phyloP scores from a whole-genome alignment of 1,140 invertebrate genomes.

The Dolichoris vasculosae region DNA sequence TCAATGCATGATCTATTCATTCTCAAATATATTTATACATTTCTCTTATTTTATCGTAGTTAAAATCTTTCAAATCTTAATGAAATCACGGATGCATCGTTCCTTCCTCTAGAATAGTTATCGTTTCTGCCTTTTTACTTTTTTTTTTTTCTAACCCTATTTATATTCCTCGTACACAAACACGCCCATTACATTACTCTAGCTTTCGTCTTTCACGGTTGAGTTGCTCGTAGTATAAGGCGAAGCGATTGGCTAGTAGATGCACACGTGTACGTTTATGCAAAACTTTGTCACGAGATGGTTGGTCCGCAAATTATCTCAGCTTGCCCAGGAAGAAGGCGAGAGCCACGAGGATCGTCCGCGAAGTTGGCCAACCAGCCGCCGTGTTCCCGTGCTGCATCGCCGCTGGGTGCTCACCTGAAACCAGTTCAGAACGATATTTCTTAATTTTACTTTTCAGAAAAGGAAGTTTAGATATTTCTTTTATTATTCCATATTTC shows the following conservation, averaged over 20 bases:
- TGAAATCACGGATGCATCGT: constrained; percentile 5
- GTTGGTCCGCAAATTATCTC: constrained; percentile 69
- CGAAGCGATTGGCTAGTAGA: neutral
- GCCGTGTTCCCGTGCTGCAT: constrained; percentile 85
- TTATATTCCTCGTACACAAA: constrained; percentile 1
- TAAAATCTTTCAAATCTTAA: neutral
- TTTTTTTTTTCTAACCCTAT: neutral
- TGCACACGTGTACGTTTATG: neutral
- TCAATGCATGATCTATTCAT: neutral
- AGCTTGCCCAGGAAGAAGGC: constrained; percentile 71
- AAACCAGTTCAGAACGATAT: constrained; percentile 55
- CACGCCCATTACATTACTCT: neutral
- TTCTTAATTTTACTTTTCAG: neutral
- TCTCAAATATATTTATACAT: neutral
- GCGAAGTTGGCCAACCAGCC: constrained; percentile 69
- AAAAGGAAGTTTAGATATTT: too few species aligned
- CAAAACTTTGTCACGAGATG: neutral
- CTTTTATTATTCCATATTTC: too few species aligned
- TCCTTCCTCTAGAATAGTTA: neutral
- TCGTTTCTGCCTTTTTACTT: neutral
- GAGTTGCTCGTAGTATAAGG: neutral
- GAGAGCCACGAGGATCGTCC: constrained; percentile 69
- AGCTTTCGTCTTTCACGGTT: neutral
- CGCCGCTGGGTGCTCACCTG: constrained; percentile 88
- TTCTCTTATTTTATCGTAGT: neutral